Percentiles rank a stretch among this genome's conserved stretches.
These are phyloP conservation scores for Coleophora flavipennella DNA, from an alignment of 2,888 invertebrate species.

Conservation along the genomic window DNA sequence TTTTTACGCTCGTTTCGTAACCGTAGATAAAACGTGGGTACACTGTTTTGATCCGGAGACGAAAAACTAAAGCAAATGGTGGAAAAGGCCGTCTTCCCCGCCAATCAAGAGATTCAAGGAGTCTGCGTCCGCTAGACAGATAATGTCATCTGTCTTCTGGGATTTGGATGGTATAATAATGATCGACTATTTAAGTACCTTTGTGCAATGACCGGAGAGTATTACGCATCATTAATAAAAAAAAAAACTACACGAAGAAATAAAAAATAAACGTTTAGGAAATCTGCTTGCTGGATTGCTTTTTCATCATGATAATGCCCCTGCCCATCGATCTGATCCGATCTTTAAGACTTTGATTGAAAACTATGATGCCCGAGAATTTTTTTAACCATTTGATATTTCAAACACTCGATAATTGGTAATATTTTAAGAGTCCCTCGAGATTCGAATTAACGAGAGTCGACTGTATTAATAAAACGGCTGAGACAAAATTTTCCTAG, in stretches of 20 bases:
- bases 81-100: not conserved
- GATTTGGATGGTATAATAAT: not conserved
- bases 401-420: no score
- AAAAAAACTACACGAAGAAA: not conserved
- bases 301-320: not conserved
- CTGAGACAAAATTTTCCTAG: no score
- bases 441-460: no score
- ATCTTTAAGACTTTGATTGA: no score
- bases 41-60: no score
- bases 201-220: not conserved
- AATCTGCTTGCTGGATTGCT: not conserved
- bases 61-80: not conserved
- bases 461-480: no score
- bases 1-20: no score
- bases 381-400: no score
- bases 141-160: not conserved
- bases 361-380: no score
- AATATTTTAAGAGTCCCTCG: no score
- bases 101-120: no score
- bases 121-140: not conserved
- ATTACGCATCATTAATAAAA: no score
- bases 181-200: not conserved
- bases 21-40: not conserved
- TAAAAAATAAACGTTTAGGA: not conserved
- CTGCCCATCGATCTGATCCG: not conserved